Evolutionary conservation across 1,140 invertebrate genomes (phyloP), one percentile per base, ranked within the genome.

Genomic region (Hylyphantes graminicola): DNA sequence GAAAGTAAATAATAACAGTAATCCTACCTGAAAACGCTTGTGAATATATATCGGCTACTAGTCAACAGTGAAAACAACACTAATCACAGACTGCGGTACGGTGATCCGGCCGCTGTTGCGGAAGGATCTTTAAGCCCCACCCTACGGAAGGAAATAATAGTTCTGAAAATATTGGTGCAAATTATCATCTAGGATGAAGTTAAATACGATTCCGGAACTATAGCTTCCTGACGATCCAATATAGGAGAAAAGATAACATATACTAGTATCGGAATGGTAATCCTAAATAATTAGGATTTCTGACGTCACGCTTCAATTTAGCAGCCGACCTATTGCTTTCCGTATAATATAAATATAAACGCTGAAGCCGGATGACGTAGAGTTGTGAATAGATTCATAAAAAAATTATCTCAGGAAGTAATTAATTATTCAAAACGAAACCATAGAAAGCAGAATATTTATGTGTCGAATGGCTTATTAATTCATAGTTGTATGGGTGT

Each of bases 101-200:
- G 35, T 35, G 35, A 83, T 54, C 80, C 35, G 51, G 59, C 80
- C 80, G 80, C 80, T 83, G 70, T 75, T 83, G 80, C 80, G 80
- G 80, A 83, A 83, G 80, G 72, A 83, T 83, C 74, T 83, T 83
- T 83, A 48, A 17, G 72, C 80, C 80, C 80, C 80, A 83, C 80
- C 80, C 80, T 74, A 74, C 59, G 80, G 80, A 83, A 83, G 80
- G 80, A 83, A 83, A 83, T 83, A 48, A 83, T 83, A 65, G 17
- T 59, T 75, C 68, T 83, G 13, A 53, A 17, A 74, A 61, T 55
- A 11, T 57, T 74, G 19, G 13, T 13, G 75, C 57, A 74, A 74
- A 83, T 11, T 63, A 83, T 65, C 80, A 83, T 83, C 15, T 51
- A 83, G 79, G 48, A 64, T 70, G 53, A 78, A 78, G 67, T 19